Evolutionary conservation across 2,888 invertebrate genomes (phyloP), one percentile per base, ranked within the genome.

Genomic region (Pyrocoelia pectoralis): DNA sequence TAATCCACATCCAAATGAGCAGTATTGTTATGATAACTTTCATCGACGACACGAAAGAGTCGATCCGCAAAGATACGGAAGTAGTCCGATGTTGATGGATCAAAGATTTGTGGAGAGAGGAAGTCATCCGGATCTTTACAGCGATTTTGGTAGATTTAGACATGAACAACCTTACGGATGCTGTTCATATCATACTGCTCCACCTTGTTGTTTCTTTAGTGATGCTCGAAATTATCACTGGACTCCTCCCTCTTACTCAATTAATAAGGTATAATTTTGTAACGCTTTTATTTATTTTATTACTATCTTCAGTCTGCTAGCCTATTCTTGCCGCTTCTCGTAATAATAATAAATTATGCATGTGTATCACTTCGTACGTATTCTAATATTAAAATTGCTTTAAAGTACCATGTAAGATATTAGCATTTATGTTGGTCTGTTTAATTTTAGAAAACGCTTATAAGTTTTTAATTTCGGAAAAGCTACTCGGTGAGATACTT

Each of bases 21-120:
- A 65, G 43, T 58, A 61, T 19, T 62, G 59, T 40, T 86, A 84
- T 71, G 87, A 87, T 71, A 86, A 86, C 68, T 88, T 87, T 74
- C 86, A 87, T 54, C 75, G 81, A 60, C 83, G 85, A 74, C 87
- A 87, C 56, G 87, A 87, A 68, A 72, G 80, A 53, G 77, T 78
- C 57, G 83, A 84, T 71, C 81, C 81, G 2, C 82, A 80, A 68
- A 74, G 81, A 49, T 84, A 84, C 66, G 83, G 83, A 9, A 83
- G 83, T 69, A 81, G 79, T 67, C 81, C 82, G 2, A 79, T 81
- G 80, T 67, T 83, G 62, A 77, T 79, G 76, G 81, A 78, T 58
- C 76, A 72, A 51, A 68, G 70, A 63, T 69, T 65, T 58, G 56
- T 48, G 62, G 72, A 64, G 52, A 59, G 56, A 51, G 81, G 81